Evolutionary conservation across 2,888 invertebrate species (phyloP), one percentile per base, ranked within the genome.

Genomic region (Lasioglossum malachurum): DNA sequence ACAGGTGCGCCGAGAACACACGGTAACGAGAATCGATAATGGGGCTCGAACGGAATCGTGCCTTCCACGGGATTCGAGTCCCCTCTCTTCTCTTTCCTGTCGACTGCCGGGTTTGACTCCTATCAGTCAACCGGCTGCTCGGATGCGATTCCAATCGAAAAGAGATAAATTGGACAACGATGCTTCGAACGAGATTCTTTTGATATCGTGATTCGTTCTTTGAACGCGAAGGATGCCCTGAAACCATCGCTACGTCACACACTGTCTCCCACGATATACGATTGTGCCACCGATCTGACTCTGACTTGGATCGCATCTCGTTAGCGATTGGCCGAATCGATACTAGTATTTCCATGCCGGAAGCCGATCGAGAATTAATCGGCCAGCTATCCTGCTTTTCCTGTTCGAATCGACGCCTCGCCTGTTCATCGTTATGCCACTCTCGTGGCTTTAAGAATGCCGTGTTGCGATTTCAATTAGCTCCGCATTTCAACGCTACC

Each of bases 21-120:
- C 72, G 74, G 73, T 82, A 90, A 88, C 79, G 86, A 80, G 87
- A 89, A 89, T 91, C 86, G 81, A 91, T 87, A 91, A 91, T 82
- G 84, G 84, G 60, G 60, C 53, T 53, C 79, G 78, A 84, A 75
- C 84, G 80, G 77, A 83, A 81, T 76, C 79, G 84, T 49, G 76
- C 71, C 72, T 79, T 67, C 64, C 41, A 16, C 69, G 53, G 5
- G 72, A 57, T 78, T 19, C 53, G 31, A 31, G 60, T 12, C 12
- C 27, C 27, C 31, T 19, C 64, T 2, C 67, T 8, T 2, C 5
- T 19, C 31, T 67, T 19, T 16, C 27, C 23, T 35, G 35, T 35
- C 19, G 19, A 7, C 19, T 27, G 19, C 19, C 67, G 31, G 46
- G 73, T 78, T 79, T 60, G 67, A 76, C 76, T 80, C 75, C 75